Evolutionary conservation across 2,113 vertebrate species (phyloP), one percentile per base, ranked within the genome.

Genomic region (Hemicordylus capensis): DNA sequence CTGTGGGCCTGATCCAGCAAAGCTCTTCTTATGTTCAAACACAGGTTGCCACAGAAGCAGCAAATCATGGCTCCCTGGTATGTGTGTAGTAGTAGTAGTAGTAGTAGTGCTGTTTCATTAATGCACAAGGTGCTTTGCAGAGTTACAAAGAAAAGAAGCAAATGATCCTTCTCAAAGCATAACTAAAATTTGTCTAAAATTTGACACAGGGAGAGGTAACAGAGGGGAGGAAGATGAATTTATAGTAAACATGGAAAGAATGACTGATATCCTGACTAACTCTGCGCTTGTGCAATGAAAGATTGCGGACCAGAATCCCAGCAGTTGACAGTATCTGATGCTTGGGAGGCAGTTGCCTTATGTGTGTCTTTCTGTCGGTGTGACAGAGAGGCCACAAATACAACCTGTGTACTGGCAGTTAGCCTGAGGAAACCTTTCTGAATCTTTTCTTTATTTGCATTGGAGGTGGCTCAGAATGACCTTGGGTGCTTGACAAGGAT

Each of bases 341-440:
- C 3, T 22, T 14, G 44, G 58, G 20, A 69, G 48, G 20, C 31
- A 80, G 4, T 77, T 90, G 4, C 6, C 66, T 7, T 39, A 34
- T 84, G 17, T 28, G 2, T 37, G 44, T 87, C 8, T 37, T 2
- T 84, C 0, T 34, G 34, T 17, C 58, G 17, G 4, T 76, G n/a
- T 54, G 20, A 51, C 64, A 37, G 54, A 42, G 77, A 48, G 75
- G 4, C 3, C 1, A 63, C 61, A 2, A 81, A 39, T 58, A 19
- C 54, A 51, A 14, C 15, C 72, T 61, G 1, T 42, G 91, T 17
- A 82, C 44, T 81, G 73, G 34, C 64, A 48, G 80, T 76, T 85
- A 70, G 17, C 3, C 48, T 22, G n/a, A 61, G 74, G 64, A 75
- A 69, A 61, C 24, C 12, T 85, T 80, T 70, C 78, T 90, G 81